Evolutionary conservation across 2,113 vertebrate species (phyloP).

Genomic region (Xenotilapia longispinis): DNA sequence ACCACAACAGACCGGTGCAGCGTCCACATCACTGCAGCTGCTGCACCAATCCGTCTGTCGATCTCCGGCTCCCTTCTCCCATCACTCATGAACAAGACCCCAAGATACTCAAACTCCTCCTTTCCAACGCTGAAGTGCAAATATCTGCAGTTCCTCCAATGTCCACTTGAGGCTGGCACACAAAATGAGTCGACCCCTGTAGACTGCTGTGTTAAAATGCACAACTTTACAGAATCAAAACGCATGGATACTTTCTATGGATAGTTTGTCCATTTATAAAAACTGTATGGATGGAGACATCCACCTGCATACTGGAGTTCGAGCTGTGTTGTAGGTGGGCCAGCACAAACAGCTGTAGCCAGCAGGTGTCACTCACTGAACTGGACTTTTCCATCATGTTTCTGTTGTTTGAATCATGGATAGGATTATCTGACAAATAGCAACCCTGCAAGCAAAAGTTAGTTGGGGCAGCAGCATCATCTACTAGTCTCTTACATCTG

Average conservation of each 20-base stretch:
- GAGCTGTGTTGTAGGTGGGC: neutral
- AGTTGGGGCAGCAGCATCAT: neutral
- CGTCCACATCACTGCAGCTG: neutral
- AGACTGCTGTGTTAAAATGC: neutral
- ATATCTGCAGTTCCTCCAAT: neutral
- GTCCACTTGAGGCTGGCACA: neutral
- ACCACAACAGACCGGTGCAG: fast-evolving
- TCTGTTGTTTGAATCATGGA: neutral
- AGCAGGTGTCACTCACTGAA: neutral
- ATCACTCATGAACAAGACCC: neutral
- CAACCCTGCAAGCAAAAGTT: neutral
- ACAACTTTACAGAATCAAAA: neutral
- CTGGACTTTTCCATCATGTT: neutral
- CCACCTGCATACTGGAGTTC: fast-evolving
- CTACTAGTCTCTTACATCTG: neutral
- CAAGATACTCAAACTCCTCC: fast-evolving
- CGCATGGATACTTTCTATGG: fast-evolving
- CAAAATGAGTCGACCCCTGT: neutral
- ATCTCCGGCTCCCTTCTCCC: neutral
- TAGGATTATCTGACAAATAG: neutral
- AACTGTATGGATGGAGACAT: neutral
- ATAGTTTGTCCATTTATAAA: neutral
- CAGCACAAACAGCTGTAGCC: neutral
- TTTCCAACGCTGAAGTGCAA: neutral
- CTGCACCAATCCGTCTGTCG: fast-evolving